phyloP scores from a whole-genome alignment of 2,888 invertebrate species.

The Phasia obesa region DNA sequence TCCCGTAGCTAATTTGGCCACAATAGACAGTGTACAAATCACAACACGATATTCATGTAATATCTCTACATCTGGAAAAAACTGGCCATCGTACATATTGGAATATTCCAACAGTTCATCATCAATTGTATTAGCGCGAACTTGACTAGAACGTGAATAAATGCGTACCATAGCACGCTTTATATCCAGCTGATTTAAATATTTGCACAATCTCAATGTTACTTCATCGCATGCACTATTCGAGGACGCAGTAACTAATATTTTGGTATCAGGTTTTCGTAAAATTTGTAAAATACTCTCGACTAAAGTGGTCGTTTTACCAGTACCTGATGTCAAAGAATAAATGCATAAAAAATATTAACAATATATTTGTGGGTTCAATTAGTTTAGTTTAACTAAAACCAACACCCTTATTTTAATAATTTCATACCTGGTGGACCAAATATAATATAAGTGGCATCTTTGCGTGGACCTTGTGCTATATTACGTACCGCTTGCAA shows the following conservation, averaged over 20 bases:
- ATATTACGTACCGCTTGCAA: slow-evolving; percentile 87
- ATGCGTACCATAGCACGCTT: slow-evolving; percentile 82
- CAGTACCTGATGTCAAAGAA: slow-evolving; percentile 85
- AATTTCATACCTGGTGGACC: slow-evolving; percentile 90
- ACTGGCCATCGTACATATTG: slow-evolving; percentile 80
- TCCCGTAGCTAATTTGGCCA: slow-evolving; percentile 83
- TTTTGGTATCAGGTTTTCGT: slow-evolving; percentile 80
- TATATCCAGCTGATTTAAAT: slow-evolving; percentile 71
- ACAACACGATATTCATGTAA: slow-evolving; percentile 85
- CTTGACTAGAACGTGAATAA: slow-evolving; percentile 81
- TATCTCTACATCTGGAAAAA: slow-evolving; percentile 82
- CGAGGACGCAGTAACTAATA: slow-evolving; percentile 87
- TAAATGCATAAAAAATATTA: slow-evolving; percentile 26
- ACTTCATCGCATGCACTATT: slow-evolving; percentile 89
- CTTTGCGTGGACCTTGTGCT: slow-evolving; percentile 85
- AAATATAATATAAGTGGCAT: slow-evolving; percentile 91
- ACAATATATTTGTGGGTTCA: no score
- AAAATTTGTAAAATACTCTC: slow-evolving; percentile 86
- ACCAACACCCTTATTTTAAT: no score
- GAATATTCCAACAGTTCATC: slow-evolving; percentile 81
- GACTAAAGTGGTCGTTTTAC: slow-evolving; percentile 88
- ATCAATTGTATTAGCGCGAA: slow-evolving; percentile 79
- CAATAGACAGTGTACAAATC: slow-evolving; percentile 85
- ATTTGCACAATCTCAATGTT: slow-evolving; percentile 82
- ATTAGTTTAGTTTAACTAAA: no score